Percentiles rank a stretch among this genome's conserved stretches.
Conservation (phyloP, 2,888 invertebrate genomes). For the Netelia melanura region DNA sequence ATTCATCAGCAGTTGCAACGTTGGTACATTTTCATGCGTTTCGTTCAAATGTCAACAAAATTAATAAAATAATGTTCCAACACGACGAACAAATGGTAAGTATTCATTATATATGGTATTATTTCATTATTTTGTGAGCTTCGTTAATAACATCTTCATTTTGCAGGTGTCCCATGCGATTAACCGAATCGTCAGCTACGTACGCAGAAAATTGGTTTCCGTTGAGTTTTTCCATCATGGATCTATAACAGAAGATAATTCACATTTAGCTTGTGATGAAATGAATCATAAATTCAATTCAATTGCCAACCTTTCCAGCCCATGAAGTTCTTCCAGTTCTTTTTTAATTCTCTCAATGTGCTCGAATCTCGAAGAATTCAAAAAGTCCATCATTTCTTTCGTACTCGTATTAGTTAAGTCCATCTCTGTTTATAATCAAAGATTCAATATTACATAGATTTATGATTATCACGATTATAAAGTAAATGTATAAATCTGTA, state of each 20-base stretch:
- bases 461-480: background rate
- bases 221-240: slow-evolving; percentile 71
- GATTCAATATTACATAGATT: background rate
- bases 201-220: slow-evolving; percentile 59
- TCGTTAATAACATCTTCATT: slow-evolving; percentile 36
- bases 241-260: slow-evolving; percentile 46
- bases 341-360: slow-evolving; percentile 68
- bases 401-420: slow-evolving; percentile 39
- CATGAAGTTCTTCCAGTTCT: slow-evolving; percentile 66
- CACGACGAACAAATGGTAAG: too few species aligned
- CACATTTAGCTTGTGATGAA: background rate
- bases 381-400: slow-evolving; percentile 62
- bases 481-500: background rate
- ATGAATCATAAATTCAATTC: slow-evolving; percentile 6
- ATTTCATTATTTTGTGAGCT: slow-evolving; percentile 10
- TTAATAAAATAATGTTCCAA: too few species aligned
- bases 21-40: too few species aligned
- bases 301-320: slow-evolving; percentile 65
- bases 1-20: too few species aligned
- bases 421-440: slow-evolving; percentile 28
- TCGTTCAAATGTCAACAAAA: too few species aligned
- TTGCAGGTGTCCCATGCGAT: slow-evolving; percentile 63
- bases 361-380: slow-evolving; percentile 63
- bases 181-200: slow-evolving; percentile 65
- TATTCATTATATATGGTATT: slow-evolving; percentile 3